Evolutionary conservation across 2,888 invertebrate genomes (phyloP).

Genomic region (Platycheirus albimanus): DNA sequence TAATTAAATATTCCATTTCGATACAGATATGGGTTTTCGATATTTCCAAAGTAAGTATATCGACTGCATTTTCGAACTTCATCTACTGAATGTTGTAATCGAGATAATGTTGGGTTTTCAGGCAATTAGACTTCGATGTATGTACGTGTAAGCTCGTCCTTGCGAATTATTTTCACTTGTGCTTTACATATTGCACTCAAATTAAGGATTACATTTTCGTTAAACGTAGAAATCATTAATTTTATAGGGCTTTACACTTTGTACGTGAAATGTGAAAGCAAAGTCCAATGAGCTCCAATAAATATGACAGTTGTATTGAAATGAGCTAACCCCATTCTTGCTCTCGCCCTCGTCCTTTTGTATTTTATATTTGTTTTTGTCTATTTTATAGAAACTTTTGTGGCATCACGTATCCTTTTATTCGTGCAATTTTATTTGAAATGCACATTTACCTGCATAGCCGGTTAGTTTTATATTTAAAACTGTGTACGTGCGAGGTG

Average conservation of each 20-base stretch:
- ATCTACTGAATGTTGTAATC: not conserved
- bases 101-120: not conserved
- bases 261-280: constrained; percentile 33
- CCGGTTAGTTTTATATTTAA: constrained; percentile 26
- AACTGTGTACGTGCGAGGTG: constrained; percentile 11
- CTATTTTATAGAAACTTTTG: constrained; percentile 31
- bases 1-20: not conserved
- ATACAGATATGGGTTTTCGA: not conserved
- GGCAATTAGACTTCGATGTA: not conserved
- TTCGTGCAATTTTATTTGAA: constrained; percentile 33
- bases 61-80: not conserved
- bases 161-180: not conserved
- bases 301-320: constrained; percentile 42
- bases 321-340: constrained; percentile 40
- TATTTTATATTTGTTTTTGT: constrained; percentile 18
- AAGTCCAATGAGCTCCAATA: constrained; percentile 39
- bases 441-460: constrained; percentile 28
- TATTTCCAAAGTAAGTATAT: not conserved
- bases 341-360: too few species aligned
- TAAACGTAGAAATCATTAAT: constrained; percentile 54
- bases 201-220: constrained; percentile 34
- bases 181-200: constrained; percentile 4
- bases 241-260: constrained; percentile 52
- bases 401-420: constrained; percentile 55
- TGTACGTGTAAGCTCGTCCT: not conserved